Evolutionary conservation across 2,888 invertebrate species (phyloP), one percentile per base, ranked within the genome.

Genomic region (Drosophila peninsularis): DNA sequence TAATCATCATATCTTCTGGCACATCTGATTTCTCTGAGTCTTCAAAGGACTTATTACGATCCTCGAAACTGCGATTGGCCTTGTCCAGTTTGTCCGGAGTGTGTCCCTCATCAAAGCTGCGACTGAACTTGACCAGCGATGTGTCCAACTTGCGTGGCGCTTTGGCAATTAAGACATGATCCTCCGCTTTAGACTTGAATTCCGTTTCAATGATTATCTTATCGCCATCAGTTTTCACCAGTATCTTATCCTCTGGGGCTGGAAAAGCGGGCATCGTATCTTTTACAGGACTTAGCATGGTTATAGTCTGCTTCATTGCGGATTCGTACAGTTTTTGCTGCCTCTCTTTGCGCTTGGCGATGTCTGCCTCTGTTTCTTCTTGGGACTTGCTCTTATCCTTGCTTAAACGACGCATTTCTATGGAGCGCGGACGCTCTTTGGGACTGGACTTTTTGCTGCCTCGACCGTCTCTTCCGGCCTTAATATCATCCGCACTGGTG

Each of bases 291-390:
- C 96, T 96, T 36, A 96, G 94, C 75, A 96, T 93, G 0, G 95
- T 95, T 82, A 95, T 95, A 0, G 95, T 95, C 91, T 96, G 96
- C 89, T 96, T 95, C 88, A 96, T 94, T 3, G 96, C 96, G 5
- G 95, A 95, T 92, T 96, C 96, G 80, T 96, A 96, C 2, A 96
- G 91, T 93, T 95, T 94, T 89, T 96, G 96, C 83, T 96, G 96
- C 73, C 95, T 94, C 84, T 95, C 95, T 90, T 95, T 95, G 50
- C 96, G 94, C 90, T 96, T 96, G 1, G 94, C 95, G 34, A 92
- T 89, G 90, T 95, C 95, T 0, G 95, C 94, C 80, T 95, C 96
- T 70, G 95, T 95, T 75, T 96, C 96, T 89, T 96, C 96, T 90
- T 95, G 95, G 1, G 95, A 95, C 88, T 95, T 95, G 5, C 95